A percentile compares a stretch with the other conserved stretches of the same genome.
These are phyloP conservation scores for Parambassis ranga DNA, from an alignment of 2,797 vertebrate genomes.

Conservation along the genomic window DNA sequence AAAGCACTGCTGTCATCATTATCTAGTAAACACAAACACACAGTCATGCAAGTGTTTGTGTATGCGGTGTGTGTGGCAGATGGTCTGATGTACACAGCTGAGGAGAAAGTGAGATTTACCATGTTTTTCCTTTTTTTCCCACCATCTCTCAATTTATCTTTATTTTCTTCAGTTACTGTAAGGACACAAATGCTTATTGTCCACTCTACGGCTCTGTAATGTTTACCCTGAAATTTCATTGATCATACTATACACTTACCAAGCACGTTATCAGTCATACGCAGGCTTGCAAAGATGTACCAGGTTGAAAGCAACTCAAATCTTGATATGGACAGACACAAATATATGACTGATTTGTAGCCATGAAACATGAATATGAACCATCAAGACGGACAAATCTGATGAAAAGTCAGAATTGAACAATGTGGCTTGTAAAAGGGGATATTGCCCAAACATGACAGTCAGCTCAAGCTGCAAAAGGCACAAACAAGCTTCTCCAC, in stretches of 20 bases:
- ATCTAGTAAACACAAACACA: constrained; percentile 8
- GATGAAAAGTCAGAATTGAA: too few relatives aligned
- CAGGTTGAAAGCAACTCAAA: too few relatives aligned
- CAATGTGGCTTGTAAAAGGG: too few relatives aligned
- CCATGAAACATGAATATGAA: too few relatives aligned
- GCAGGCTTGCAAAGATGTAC: too few relatives aligned
- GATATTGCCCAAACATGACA: too few relatives aligned
- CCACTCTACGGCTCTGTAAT: neutral
- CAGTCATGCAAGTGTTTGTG: constrained; percentile 17
- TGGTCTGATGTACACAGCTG: constrained; percentile 42
- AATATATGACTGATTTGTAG: too few relatives aligned
- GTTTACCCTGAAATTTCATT: neutral
- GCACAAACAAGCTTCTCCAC: too few relatives aligned
- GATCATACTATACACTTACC: neutral
- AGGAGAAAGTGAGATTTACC: constrained; percentile 11
- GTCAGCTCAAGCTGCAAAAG: too few relatives aligned
- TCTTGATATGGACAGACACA: neutral
- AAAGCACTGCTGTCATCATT: constrained; percentile 28
- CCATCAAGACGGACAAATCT: too few relatives aligned
- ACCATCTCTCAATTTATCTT: neutral
- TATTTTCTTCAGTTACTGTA: neutral
- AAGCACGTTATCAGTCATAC: neutral
- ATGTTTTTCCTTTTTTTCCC: neutral
- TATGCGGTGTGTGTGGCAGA: constrained; percentile 20
- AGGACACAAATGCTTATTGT: neutral